phyloP scores from a whole-genome alignment of 2,113 vertebrate genomes.

The Callipepla squamata region DNA sequence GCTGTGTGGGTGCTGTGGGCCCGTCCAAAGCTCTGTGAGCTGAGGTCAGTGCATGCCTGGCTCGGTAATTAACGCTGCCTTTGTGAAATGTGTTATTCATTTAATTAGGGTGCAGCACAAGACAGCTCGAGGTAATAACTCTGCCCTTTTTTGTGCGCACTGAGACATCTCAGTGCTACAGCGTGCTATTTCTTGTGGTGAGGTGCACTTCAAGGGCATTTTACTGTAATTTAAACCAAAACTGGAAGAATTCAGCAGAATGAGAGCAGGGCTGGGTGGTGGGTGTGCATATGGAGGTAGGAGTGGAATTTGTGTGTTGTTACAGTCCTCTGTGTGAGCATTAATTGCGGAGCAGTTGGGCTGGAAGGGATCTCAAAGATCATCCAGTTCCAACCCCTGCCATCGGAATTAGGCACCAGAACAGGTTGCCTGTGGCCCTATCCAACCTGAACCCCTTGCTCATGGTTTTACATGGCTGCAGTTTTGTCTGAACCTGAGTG shows the following conservation, averaged over 20 bases:
- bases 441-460: background rate
- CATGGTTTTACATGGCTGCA: constrained; percentile 9
- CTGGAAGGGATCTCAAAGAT: no score
- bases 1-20: background rate
- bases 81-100: background rate
- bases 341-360: background rate
- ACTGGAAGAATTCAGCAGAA: background rate
- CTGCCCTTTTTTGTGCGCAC: background rate
- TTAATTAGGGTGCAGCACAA: background rate
- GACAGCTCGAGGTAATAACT: constrained; percentile 13
- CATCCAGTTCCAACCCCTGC: no score
- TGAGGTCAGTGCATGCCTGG: background rate
- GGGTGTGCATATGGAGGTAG: background rate
- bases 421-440: no score
- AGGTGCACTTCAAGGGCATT: background rate
- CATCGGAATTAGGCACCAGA: no score
- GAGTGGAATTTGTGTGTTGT: background rate
- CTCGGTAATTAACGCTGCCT: background rate
- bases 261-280: background rate
- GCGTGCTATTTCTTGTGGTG: accelerated
- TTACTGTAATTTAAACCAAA: background rate
- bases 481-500: background rate
- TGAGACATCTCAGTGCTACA: background rate
- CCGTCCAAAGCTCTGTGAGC: background rate
- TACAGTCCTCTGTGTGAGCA: accelerated